Base-by-base conservation (phyloP, 1,140 invertebrate genomes). In the Lanistes nyassanus region DNA sequence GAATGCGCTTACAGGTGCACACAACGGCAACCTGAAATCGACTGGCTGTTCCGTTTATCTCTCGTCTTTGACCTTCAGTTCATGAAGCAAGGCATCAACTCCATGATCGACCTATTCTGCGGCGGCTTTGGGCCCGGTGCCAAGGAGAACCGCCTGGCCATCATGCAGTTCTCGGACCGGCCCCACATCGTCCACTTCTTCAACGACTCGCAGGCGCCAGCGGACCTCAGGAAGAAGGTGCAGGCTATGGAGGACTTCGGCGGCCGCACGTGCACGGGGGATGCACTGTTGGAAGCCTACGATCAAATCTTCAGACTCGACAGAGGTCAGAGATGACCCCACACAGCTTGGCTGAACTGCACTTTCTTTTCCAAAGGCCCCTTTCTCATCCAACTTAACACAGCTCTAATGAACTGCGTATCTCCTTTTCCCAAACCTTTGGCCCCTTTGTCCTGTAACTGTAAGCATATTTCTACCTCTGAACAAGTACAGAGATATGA, bases 71-170 rank as follows among this genome's bases (percentile, higher is more conserved):
- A 39, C 3, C 36, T 21, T 5, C 70, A 72, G 70, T n/a, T 75
- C 37, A 75, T 75, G 47, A 75, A 68, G 36, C 47, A 75, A 19
- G 51, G 51, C 7, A 23, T 75, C 31, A 67, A 67, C 47, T 55
- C n/a, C 7, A 66, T 75, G 64, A 75, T 66, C 21, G 64, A 75
- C 16, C 74, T 75, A 47, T 75, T 75, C 65, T 75, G 74, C 53
- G 51, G 65, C 11, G 64, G 64, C 16, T 75, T 75, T 36, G 74
- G 74, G 1, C 3, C 21, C 4, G 74, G 36, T 26, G 42, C 31
- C 29, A 39, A 19, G 11, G 19, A 75, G 29, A 75, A 75, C 74
- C 64, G 74, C 34, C 36, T 75, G 62, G 74, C 74, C 64, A 75
- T 75, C 42, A 53, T 68, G 6, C 74, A 75, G 74, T 75, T 75